Percentiles rank a stretch among this genome's conserved stretches.
Conservation (phyloP, 2,113 vertebrate genomes). For the Megatriorchis doriae region DNA sequence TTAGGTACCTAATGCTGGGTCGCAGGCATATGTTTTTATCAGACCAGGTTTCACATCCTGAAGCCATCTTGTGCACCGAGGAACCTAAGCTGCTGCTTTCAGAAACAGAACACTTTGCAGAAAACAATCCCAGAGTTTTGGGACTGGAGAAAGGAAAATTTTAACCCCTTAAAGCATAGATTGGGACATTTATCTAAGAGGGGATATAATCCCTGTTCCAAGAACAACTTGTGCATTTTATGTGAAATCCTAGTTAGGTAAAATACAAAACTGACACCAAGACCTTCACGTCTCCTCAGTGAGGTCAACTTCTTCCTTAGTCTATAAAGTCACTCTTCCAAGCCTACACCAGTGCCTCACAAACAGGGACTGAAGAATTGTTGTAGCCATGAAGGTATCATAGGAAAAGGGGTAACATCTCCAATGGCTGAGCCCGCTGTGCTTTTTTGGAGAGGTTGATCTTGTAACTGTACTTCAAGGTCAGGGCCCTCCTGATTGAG, state of each 20-base stretch:
- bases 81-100: not conserved
- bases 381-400: not conserved
- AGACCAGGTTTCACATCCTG: not conserved
- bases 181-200: not conserved
- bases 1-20: not conserved
- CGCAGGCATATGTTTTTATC: not conserved
- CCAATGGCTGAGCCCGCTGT: not conserved
- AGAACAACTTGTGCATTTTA: not conserved
- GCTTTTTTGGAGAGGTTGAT: not conserved
- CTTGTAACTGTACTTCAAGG: not conserved
- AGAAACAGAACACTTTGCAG: not conserved
- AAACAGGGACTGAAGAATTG: not conserved
- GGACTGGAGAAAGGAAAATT: not conserved
- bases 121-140: not conserved
- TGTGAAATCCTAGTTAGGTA: not conserved
- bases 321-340: not conserved
- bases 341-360: not conserved
- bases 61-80: not conserved
- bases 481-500: not conserved
- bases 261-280: not conserved
- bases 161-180: not conserved
- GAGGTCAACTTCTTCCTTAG: not conserved
- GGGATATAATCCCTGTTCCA: not conserved
- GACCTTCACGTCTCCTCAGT: not conserved
- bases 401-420: not conserved